Evolutionary conservation across 2,113 vertebrate species (phyloP).

Genomic region (Leiothrix lutea): DNA sequence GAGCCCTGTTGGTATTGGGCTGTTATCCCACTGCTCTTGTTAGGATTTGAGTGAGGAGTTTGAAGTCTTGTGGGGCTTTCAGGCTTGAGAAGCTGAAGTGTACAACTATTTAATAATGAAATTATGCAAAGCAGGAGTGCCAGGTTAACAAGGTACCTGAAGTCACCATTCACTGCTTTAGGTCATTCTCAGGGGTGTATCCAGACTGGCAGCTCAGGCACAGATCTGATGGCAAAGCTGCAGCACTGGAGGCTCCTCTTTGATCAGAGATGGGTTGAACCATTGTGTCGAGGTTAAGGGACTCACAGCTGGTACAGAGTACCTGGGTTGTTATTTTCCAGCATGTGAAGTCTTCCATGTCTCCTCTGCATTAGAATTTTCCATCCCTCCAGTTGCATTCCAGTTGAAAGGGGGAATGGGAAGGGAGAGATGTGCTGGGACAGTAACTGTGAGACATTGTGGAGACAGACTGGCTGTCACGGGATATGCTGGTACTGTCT

Average conservation of each 20-base stretch:
- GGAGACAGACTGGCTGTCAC: constrained; percentile 17
- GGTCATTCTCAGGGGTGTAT: rapidly evolving
- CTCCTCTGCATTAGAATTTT: neutral
- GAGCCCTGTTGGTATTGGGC: neutral
- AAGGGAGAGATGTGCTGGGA: neutral
- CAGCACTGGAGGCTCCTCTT: neutral
- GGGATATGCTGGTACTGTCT: neutral
- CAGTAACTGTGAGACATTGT: neutral
- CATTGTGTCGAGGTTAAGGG: neutral
- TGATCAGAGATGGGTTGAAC: rapidly evolving
- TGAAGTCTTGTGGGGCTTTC: neutral
- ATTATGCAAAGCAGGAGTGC: neutral
- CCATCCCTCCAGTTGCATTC: neutral
- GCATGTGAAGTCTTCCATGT: rapidly evolving
- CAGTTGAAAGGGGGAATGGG: neutral
- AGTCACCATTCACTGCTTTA: neutral
- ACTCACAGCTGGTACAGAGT: neutral
- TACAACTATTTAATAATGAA: neutral
- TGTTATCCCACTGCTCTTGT: neutral
- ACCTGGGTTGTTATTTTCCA: neutral
- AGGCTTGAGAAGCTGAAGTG: neutral
- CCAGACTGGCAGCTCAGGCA: neutral
- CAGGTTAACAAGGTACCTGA: neutral
- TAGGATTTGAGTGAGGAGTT: neutral
- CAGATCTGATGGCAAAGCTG: neutral